Evolutionary conservation across 1,140 invertebrate genomes (phyloP).

Genomic region (Pectinophora gossypiella): DNA sequence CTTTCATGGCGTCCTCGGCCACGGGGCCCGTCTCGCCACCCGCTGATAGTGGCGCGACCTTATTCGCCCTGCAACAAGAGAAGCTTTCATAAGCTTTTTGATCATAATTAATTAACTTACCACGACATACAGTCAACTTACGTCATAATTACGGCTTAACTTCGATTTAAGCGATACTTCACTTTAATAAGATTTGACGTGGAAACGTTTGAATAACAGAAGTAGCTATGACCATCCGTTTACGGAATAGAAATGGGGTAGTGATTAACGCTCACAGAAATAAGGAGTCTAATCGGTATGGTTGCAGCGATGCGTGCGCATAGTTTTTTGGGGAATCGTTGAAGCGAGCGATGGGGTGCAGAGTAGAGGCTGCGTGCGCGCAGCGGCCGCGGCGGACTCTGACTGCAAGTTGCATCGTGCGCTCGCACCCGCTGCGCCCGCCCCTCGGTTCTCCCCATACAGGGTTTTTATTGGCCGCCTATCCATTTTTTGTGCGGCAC

Average conservation of each 20-base stretch:
- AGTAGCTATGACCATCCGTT: slow-evolving; percentile 11
- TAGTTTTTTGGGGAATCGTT: slow-evolving; percentile 30
- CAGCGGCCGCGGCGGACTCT: slow-evolving; percentile 48
- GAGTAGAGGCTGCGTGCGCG: slow-evolving; percentile 63
- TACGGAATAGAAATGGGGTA: slow-evolving; percentile 29
- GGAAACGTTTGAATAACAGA: no score
- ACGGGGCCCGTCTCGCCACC: slow-evolving; percentile 51
- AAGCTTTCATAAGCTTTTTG: slow-evolving; percentile 12
- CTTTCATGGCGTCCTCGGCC: slow-evolving; percentile 62
- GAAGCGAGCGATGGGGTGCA: slow-evolving; percentile 4
- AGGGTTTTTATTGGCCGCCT: slow-evolving; percentile 71
- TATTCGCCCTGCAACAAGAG: slow-evolving; percentile 54
- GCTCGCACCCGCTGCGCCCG: slow-evolving; percentile 58
- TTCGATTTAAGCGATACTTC: no score
- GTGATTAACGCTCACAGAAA: slow-evolving; percentile 34
- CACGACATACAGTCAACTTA: slow-evolving; percentile 41
- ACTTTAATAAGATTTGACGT: no score
- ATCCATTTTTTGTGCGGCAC: slow-evolving; percentile 64
- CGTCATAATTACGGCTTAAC: slow-evolving; percentile 38
- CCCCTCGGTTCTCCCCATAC: slow-evolving; percentile 63
- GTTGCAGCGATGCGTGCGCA: slow-evolving; percentile 25
- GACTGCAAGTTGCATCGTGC: slow-evolving; percentile 56
- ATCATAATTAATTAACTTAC: not conserved
- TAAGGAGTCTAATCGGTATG: slow-evolving; percentile 20
- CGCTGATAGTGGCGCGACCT: slow-evolving; percentile 41